Base-by-base conservation (phyloP, 2,888 invertebrate species). In the Ecliptopera silaceata region DNA sequence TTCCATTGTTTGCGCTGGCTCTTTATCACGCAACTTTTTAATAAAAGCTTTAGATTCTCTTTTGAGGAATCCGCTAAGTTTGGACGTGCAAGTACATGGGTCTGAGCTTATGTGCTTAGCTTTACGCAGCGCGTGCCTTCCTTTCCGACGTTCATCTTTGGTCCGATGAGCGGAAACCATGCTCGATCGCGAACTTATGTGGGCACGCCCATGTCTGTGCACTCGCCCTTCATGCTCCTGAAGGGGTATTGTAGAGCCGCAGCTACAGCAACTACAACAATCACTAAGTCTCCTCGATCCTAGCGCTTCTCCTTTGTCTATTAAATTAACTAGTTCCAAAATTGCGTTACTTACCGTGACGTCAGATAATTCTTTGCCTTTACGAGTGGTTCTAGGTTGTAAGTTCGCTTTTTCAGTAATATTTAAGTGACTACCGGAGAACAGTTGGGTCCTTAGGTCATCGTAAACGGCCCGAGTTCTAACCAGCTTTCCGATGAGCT, bases 401-500 rank as follows among this genome's bases (percentile, higher is more conserved):
- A 71, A 63, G 48, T 74, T 67, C 13, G 65, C 58, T 61, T 70
- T 74, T 46, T 66, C 64, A 36, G 71, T 64, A 8, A 72, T 50
- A 62, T 66, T 75, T 12, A 65, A 47, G 56, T 71, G 74, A 52
- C 74, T 80, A 36, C 72, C 68, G 11, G 80, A 75, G 11, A 81
- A 54, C 51, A 83, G 58, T 56, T 79, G 74, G 50, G 66, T 74
- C 61, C 79, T 76, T 4, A 82, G 68, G 47, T 80, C 75, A 58
- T 86, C 80, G 52, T 86, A 84, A 12, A 77, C 71, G 4, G 77
- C 83, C 64, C 79, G 77, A 4, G 84, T 84, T 68, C 75, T 74
- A 11, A 79, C 73, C 38, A 86, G 69, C 61, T 74, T 80, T 22
- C 75, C 67, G 6, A 86, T 60, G 22, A 85, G 63, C 55, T 81